phyloP scores from a whole-genome alignment of 2,888 invertebrate genomes.

The Plebejus melissa region DNA sequence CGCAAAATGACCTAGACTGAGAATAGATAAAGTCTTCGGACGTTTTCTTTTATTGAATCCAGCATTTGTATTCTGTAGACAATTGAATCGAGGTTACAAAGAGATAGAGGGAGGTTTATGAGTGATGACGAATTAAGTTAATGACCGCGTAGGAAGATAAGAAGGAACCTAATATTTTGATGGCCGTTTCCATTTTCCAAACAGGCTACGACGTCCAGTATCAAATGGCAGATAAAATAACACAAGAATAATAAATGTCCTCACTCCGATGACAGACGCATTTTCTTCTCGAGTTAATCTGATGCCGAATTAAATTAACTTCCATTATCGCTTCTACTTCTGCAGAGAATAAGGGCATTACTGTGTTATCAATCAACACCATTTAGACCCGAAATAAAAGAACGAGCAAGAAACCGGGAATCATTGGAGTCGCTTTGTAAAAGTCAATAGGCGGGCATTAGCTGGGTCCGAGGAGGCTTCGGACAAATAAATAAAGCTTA shows the following conservation, averaged over 20 bases:
- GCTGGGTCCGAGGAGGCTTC: conserved; percentile 22
- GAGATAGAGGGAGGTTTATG: not conserved
- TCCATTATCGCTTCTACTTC: not conserved
- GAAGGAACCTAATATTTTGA: not conserved
- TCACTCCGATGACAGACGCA: not conserved
- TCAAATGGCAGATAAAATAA: not conserved
- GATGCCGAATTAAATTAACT: not conserved
- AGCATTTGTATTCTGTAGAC: conserved; percentile 5
- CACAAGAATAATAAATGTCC: not conserved
- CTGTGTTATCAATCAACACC: not conserved
- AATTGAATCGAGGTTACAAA: not conserved
- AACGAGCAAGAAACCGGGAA: not conserved
- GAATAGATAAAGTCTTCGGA: not conserved
- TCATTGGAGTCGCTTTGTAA: conserved; percentile 27
- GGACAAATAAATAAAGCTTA: conserved; percentile 26
- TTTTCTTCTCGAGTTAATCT: not conserved
- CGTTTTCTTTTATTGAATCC: not conserved
- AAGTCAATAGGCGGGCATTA: conserved; percentile 29
- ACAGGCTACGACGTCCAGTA: not conserved
- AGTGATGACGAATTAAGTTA: conserved; percentile 1
- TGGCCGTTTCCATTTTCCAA: not conserved
- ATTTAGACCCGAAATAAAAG: conserved; percentile 14
- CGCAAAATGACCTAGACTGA: conserved; percentile 1
- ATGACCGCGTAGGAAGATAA: not conserved
- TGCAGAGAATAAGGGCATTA: conserved; percentile 1